Base-by-base conservation (phyloP, 2,113 vertebrate species). In the Stictonetta naevosa region DNA sequence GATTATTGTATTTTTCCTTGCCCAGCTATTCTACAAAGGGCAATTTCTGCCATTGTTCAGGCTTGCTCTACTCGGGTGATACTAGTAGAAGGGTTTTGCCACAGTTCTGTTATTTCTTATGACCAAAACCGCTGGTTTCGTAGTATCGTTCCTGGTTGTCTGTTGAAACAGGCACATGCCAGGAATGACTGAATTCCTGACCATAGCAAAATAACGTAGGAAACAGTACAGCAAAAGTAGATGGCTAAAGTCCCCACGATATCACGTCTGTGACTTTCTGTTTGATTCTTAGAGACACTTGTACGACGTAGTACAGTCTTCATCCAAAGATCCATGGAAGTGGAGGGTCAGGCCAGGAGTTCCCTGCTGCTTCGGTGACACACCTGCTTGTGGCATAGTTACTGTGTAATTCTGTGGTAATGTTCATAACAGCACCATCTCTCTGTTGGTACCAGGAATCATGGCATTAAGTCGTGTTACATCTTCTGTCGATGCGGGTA, bases 281-380 rank as follows among this genome's bases (percentile, higher is more conserved):
- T 53, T 60, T 83, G 52, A 60, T 58, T 82, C 87, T 33, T 60
- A 58, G 88, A 62, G 64, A 13, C 46, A 29, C 3, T 77, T 79
- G 44, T 92, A 31, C 28, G 67, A 9, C 2, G 0, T 42, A 29
- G 83, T 73, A 66, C 67, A 76, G 0, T 55, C 81, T 68, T 85
- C 67, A 66, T 76, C 91, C 96, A 83, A 74, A 94, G 74, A 52
- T 74, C 80, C 52, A 58, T 79, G 80, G 66, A 76, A 96, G 53
- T 34, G 73, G 48, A 59, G 64, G 79, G 74, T 67, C 34, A 2
- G 36, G 58, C 34, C 86, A 6, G 1, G 81, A 80, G 19, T 93
- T 83, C 8, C 59, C 83, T 62, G 77, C 74, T 68, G 31, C 69
- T 59, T 12, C 10, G 53, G 77, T 67, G 81, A n/a, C 62, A 40